Percentiles rank a stretch among this genome's conserved stretches.
Conservation (phyloP, 2,888 invertebrate genomes). For the Calephelis perditalis region DNA sequence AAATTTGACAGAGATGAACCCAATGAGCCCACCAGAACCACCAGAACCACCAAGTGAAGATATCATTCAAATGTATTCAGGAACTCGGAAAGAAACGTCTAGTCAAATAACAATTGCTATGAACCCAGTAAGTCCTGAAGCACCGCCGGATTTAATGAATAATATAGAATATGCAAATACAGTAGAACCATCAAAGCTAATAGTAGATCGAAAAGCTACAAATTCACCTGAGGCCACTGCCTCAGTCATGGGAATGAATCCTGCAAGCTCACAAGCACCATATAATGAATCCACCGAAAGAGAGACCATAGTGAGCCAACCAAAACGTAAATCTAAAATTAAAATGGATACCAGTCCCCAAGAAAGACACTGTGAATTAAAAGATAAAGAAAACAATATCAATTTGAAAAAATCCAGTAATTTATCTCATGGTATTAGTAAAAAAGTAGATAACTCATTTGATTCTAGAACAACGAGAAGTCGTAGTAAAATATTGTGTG, state of each 20-base stretch:
- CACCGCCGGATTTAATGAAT: not conserved
- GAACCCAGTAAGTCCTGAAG: not conserved
- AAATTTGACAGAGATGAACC: not conserved
- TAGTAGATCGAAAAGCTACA: not conserved
- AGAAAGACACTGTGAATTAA: not conserved
- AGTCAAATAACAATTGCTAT: not conserved
- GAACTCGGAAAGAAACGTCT: not conserved
- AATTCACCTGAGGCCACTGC: not conserved
- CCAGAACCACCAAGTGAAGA: not conserved
- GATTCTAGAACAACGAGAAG: slow-evolving; percentile 33
- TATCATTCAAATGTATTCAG: not conserved
- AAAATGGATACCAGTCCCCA: not conserved
- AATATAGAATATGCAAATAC: too few relatives aligned
- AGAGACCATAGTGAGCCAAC: not conserved
- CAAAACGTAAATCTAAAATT: not conserved
- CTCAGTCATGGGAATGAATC: not conserved
- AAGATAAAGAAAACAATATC: slow-evolving; percentile 1
- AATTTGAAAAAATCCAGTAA: not conserved
- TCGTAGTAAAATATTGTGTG: slow-evolving; percentile 29
- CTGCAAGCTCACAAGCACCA: not conserved
- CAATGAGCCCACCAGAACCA: not conserved
- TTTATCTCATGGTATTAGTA: not conserved
- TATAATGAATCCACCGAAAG: not conserved
- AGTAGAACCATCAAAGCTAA: not conserved
- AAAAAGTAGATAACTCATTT: not conserved